Conservation (phyloP, 1,140 invertebrate genomes). For the Dreissena rostriformis region DNA sequence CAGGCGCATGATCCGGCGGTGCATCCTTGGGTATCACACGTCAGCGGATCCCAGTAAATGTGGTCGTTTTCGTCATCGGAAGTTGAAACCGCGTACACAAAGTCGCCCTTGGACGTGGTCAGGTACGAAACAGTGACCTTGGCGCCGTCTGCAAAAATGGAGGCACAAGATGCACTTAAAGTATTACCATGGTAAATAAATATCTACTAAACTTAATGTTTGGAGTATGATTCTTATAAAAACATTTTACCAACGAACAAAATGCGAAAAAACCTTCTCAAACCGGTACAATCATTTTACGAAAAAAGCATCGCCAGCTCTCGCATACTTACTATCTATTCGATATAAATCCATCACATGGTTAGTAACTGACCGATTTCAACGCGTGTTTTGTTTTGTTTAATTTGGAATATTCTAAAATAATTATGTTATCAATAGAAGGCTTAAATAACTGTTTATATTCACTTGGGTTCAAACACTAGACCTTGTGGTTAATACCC, state of each 20-base stretch:
- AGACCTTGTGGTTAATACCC: no score
- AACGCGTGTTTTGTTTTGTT: no score
- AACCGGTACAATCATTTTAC: no score
- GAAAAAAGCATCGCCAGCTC: not conserved
- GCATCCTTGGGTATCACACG: not conserved
- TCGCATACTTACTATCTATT: no score
- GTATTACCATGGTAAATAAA: no score
- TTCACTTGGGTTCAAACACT: not conserved
- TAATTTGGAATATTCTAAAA: no score
- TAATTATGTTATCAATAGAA: not conserved
- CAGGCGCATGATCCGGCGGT: not conserved
- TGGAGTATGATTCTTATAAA: not conserved
- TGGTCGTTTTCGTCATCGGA: conserved; percentile 36
- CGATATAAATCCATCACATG: no score
- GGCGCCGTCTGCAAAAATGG: conserved; percentile 20
- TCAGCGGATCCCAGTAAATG: not conserved
- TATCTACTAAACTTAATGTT: no score
- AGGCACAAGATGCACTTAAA: not conserved
- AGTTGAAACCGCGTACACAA: conserved; percentile 16
- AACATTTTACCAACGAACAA: no score
- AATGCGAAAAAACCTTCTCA: no score
- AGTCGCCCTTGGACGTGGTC: conserved; percentile 8
- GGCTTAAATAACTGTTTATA: not conserved
- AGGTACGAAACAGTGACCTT: conserved; percentile 17
- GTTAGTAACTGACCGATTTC: no score